Conservation (phyloP, 2,797 vertebrate species). For the Erithacus rubecula region DNA sequence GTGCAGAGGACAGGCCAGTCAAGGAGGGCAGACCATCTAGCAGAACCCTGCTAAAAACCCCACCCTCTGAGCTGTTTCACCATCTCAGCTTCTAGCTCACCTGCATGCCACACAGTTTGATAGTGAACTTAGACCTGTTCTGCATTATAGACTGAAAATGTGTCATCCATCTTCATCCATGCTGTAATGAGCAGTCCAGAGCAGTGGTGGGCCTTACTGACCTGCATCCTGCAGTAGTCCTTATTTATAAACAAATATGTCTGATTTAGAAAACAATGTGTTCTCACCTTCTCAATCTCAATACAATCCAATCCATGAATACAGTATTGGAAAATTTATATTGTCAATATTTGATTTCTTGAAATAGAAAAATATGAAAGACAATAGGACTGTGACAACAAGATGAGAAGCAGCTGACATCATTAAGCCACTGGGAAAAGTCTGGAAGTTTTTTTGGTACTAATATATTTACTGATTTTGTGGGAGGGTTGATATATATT, state of each 20-base stretch:
- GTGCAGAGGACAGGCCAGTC: background rate
- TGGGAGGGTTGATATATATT: background rate
- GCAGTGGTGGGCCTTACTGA: background rate
- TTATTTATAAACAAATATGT: background rate
- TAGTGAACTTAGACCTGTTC: background rate
- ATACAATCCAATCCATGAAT: background rate
- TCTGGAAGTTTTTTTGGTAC: background rate
- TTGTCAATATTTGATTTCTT: background rate
- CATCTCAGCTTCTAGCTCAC: background rate
- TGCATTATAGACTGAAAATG: background rate
- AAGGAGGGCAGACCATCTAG: background rate
- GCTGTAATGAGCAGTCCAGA: background rate
- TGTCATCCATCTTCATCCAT: background rate
- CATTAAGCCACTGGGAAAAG: background rate
- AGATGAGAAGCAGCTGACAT: background rate
- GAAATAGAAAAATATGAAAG: background rate
- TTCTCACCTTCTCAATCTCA: background rate
- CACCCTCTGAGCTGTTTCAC: background rate
- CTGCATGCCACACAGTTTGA: background rate
- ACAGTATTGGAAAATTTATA: background rate
- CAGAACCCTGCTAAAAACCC: accelerated
- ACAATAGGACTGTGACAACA: background rate
- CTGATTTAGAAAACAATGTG: background rate
- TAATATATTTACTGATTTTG: background rate
- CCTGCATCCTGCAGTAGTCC: background rate